Conservation (phyloP, 2,113 vertebrate species). For the Jacana jacana region DNA sequence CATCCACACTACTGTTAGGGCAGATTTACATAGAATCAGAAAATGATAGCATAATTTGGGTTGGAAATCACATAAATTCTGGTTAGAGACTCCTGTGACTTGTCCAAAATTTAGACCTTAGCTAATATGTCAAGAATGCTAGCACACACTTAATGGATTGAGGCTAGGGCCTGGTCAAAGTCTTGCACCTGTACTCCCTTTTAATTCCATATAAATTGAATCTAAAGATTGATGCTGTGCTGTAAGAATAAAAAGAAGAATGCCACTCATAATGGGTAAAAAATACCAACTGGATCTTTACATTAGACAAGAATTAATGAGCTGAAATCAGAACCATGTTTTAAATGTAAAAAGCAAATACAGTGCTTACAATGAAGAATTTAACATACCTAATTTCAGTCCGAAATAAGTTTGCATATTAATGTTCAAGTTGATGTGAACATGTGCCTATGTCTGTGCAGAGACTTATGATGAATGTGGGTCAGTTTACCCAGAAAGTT, state of each 20-base stretch:
- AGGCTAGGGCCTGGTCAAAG: neutral
- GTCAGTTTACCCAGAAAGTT: neutral
- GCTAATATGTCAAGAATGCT: neutral
- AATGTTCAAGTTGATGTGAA: neutral
- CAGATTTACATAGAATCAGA: neutral
- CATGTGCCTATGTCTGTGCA: neutral
- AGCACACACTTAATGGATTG: neutral
- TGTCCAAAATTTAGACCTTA: neutral
- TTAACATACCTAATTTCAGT: neutral
- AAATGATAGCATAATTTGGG: neutral
- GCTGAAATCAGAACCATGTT: neutral
- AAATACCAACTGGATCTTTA: neutral
- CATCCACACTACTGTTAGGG: neutral
- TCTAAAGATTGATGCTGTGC: neutral
- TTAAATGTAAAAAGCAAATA: neutral
- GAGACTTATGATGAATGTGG: neutral
- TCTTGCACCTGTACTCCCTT: neutral
- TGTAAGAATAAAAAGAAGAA: neutral
- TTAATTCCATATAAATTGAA: neutral
- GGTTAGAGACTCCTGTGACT: neutral
- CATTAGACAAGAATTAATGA: neutral
- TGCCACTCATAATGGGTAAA: neutral
- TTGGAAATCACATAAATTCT: neutral
- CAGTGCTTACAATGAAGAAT: neutral
- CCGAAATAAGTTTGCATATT: accelerated